Conservation (phyloP, 2,113 vertebrate species). For the Galbula dea region DNA sequence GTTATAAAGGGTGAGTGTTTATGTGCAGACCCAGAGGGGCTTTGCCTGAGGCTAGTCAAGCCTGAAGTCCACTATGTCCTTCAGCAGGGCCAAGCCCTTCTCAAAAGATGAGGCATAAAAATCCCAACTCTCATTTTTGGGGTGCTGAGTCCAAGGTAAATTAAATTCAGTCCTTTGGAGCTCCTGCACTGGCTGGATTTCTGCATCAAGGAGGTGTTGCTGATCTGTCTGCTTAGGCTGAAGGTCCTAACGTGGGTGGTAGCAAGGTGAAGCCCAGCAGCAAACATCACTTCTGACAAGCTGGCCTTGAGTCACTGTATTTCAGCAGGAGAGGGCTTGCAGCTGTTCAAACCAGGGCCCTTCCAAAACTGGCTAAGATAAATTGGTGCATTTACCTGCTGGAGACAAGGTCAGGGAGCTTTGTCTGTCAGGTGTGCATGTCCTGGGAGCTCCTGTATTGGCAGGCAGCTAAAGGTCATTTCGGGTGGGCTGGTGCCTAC, state of each 20-base stretch:
- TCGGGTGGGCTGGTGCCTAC: background rate
- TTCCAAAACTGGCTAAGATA: background rate
- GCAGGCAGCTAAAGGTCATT: background rate
- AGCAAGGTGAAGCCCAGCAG: background rate
- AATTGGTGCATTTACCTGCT: background rate
- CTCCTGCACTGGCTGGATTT: background rate
- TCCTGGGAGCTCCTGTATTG: accelerated
- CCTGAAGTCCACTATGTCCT: background rate
- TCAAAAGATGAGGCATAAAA: background rate
- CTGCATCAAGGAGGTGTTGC: background rate
- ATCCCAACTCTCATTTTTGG: background rate
- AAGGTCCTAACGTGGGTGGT: background rate
- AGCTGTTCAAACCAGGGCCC: background rate
- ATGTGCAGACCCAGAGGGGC: background rate
- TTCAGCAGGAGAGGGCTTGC: background rate
- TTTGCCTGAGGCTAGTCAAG: background rate
- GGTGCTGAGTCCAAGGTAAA: background rate
- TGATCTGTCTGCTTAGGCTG: background rate
- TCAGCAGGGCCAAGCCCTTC: background rate
- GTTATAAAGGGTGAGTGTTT: background rate
- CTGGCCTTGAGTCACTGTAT: background rate
- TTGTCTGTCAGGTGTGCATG: background rate
- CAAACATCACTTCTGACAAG: background rate
- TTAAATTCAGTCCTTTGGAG: background rate
- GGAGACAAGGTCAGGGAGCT: background rate